Base-by-base conservation (phyloP, 2,888 invertebrate species). In the Volucella bombylans region DNA sequence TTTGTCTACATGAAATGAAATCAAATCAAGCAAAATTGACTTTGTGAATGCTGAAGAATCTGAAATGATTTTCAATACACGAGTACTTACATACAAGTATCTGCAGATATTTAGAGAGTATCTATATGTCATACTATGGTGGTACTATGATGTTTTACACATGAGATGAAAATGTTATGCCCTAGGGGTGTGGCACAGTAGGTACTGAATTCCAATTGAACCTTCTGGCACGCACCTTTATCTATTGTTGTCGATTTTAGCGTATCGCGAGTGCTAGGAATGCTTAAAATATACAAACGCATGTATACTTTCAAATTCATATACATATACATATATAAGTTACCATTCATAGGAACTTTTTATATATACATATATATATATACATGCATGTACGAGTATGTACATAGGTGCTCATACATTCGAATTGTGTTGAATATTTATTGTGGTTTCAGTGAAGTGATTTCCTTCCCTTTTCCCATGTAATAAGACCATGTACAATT, bases 1-100 rank as follows among this genome's bases (percentile, higher is more conserved):
- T 31, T 68, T 73, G 68, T 72, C 82, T n/a, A 68, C 57, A 78
- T 73, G 68, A 64, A 78, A 78, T 39, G 68, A 78, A 78, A 79
- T 72, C 68, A 82, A 82, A 82, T 82, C 79, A 82, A 78, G 67
- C 68, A 73, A 82, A 73, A 82, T 73, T 79, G 82, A 82, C 78
- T 82, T 72, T 61, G 31, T 47, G 41, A 64, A 43, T 62, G 57
- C 45, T 67, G 50, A 52, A 64, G 55, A 50, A 82, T 79, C 52
- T 41, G 18, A 79, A 82, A 82, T 64, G 50, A 79, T 78, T 82
- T 72, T 49, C 55, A 72, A 41, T 31, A 68, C n/a, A n/a, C n/a
- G n/a, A n/a, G n/a, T n/a, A n/a, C n/a, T n/a, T 82, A 82, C 77
- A 62, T 72, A 67, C 49, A 71, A 41, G 49, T n/a, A 14, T 49